Evolutionary conservation across 2,888 invertebrate genomes (phyloP), one percentile per base, ranked within the genome.

Genomic region (Priocnemis perturbator): DNA sequence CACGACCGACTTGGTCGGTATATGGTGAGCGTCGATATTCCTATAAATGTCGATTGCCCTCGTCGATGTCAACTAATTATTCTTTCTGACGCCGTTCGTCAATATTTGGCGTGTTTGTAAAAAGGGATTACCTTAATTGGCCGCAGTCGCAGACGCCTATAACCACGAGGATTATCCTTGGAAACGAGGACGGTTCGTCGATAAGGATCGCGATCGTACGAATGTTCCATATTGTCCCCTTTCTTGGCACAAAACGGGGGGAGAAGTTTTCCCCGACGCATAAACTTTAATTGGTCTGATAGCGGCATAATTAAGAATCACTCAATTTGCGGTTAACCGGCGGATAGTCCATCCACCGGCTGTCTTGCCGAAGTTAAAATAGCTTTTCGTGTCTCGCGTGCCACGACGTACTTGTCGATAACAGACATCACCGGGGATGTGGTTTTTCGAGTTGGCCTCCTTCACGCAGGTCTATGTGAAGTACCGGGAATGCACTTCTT

Each of bases 281-380:
- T 66, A 68, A 74, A 72, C 61, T 69, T 66, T 50, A 72, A 65
- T 58, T 37, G 58, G 19, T 48, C 64, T 30, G 47, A 53, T 60
- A 45, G 26, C 44, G 47, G 59, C 23, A 53, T 48, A 56, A 67
- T 73, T 66, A 57, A 48, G 65, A 57, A 69, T 69, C 58, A 48
- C 53, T 60, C 57, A 61, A 69, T 64, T 55, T 55, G 26, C 60
- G 37, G 37, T 11, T 37, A 37, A 37, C 11, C 37, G 37, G 7
- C 11, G 37, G 11, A 37, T 3, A 11, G 37, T 23, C 9, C 23
- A 9, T 9, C 14, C 37, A 37, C 1, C 37, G 11, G 11, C 7
- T 37, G 37, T 37, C 37, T 37, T 37, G 37, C 37, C 37, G 37
- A 37, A 37, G 37, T 37, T 37, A 37, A 37, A 11, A 37, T 37